phyloP scores from a whole-genome alignment of 2,113 vertebrate species.

The Leiothrix lutea region DNA sequence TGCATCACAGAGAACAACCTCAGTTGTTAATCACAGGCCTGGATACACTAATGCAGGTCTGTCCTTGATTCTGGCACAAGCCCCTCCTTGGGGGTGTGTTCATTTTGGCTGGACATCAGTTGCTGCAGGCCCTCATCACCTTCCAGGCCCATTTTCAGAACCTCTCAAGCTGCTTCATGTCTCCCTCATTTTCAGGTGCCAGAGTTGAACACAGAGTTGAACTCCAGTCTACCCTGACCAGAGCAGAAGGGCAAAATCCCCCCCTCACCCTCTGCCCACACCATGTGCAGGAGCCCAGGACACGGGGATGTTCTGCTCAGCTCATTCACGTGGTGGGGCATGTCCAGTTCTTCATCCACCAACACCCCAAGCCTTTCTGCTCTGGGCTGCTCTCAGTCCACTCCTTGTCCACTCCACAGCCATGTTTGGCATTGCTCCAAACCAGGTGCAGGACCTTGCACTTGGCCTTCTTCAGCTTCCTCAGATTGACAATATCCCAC shows the following conservation, averaged over 20 bases:
- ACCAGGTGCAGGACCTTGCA: accelerated
- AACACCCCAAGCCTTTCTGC: background rate
- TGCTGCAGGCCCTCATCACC: background rate
- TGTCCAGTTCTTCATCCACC: background rate
- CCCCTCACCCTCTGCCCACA: background rate
- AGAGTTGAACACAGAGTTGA: background rate
- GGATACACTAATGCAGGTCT: accelerated
- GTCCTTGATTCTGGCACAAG: no score
- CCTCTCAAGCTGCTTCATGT: accelerated
- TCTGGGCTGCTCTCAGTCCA: background rate
- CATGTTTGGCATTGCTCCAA: background rate
- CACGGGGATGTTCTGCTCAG: accelerated
- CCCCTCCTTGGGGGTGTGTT: accelerated
- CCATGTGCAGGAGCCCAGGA: accelerated
- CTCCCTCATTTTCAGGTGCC: background rate
- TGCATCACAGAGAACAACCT: background rate
- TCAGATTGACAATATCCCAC: accelerated
- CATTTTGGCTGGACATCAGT: accelerated
- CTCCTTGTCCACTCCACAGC: accelerated
- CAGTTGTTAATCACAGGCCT: no score
- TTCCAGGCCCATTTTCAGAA: background rate
- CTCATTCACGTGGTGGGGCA: accelerated
- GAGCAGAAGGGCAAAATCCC: background rate
- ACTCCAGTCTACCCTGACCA: accelerated
- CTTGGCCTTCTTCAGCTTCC: background rate